A percentile compares a stretch with the other conserved stretches of the same genome.
Evolutionary conservation across 2,888 invertebrate genomes (phyloP).

Genomic region (Physocephala rufipes): DNA sequence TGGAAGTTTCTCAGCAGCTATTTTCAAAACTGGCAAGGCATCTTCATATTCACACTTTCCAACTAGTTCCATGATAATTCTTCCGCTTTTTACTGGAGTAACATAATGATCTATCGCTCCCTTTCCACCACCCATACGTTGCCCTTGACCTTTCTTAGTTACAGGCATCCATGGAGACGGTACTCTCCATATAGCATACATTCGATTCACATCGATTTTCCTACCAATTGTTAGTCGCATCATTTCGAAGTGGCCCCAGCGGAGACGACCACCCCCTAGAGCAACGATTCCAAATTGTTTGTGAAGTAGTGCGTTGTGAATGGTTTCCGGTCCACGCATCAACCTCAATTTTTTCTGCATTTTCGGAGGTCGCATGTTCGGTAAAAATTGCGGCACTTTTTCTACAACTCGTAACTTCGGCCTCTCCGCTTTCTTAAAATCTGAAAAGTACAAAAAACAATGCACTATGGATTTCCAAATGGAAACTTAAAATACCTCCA

Average conservation of each 20-base stretch:
- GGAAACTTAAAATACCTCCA: constrained; percentile 69
- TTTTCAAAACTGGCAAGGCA: constrained; percentile 73
- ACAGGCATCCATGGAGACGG: constrained; percentile 96
- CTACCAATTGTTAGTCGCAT: constrained; percentile 79
- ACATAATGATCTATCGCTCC: constrained; percentile 94
- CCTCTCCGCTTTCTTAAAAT: constrained; percentile 77
- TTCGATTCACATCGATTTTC: constrained; percentile 79
- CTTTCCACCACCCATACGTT: constrained; percentile 96
- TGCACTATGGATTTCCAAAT: not conserved
- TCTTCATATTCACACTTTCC: constrained; percentile 88
- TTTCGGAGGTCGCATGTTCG: constrained; percentile 78
- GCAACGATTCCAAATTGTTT: constrained; percentile 95
- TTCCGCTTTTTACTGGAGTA: constrained; percentile 88
- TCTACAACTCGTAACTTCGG: constrained; percentile 76
- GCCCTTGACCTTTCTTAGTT: constrained; percentile 88
- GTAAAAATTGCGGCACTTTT: constrained; percentile 76
- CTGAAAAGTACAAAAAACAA: constrained; percentile 62
- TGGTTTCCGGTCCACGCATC: constrained; percentile 89
- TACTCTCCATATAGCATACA: constrained; percentile 96
- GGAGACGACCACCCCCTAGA: constrained; percentile 82
- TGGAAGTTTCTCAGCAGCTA: constrained; percentile 83
- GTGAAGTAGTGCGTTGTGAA: constrained; percentile 86
- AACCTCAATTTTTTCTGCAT: constrained; percentile 84
- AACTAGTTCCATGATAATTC: constrained; percentile 93
- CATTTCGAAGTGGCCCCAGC: constrained; percentile 87